Base-by-base conservation (phyloP, 1,140 invertebrate genomes). In the Pissodes strobi region DNA sequence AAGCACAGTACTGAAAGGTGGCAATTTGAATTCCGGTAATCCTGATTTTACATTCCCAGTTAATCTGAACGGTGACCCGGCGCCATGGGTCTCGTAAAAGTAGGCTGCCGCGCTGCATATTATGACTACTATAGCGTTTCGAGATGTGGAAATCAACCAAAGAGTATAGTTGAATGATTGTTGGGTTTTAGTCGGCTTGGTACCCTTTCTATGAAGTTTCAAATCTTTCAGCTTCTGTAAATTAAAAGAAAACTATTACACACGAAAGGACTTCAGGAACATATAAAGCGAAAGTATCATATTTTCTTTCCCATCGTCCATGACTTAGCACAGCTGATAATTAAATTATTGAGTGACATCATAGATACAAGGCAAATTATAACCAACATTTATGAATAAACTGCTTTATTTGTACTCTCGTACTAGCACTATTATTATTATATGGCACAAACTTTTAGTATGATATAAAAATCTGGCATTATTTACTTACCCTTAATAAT, bases 61-160 rank as follows among this genome's bases (percentile, higher is more conserved):
- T 12, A 90, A 79, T n/a, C 86, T 79, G 64, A 90, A 88, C 0
- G 82, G 85, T 18, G 83, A 79, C 15, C 70, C 80, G 43, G 68
- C 19, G 53, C 74, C 34, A 53, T 63, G 17, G 19, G 78, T 72
- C 25, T 82, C 79, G 64, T 78, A 81, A 64, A 78, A 81, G 53
- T 79, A 87, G 0, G 87, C 83, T 37, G 90, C 82, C 0, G 83
- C 63, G 1, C 85, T 81, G 55, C 87, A 82, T 0, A 85, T 77
- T 6, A 90, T 74, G 2, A 94, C 90, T 4, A 91, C 81, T 1
- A 94, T 74, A 1, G 90, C 90, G 76, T 94, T 94, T 61, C 92
- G 82, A 0, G 90, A 88, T 3, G 89, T 91, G 6, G 89, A 90
- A 5, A 91, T 78, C 23, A 92, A 78, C 89, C 90, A 92, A 89